These are phyloP conservation scores for Prorops nasuta DNA, from an alignment of 1,140 invertebrate species.

Conservation along the genomic window DNA sequence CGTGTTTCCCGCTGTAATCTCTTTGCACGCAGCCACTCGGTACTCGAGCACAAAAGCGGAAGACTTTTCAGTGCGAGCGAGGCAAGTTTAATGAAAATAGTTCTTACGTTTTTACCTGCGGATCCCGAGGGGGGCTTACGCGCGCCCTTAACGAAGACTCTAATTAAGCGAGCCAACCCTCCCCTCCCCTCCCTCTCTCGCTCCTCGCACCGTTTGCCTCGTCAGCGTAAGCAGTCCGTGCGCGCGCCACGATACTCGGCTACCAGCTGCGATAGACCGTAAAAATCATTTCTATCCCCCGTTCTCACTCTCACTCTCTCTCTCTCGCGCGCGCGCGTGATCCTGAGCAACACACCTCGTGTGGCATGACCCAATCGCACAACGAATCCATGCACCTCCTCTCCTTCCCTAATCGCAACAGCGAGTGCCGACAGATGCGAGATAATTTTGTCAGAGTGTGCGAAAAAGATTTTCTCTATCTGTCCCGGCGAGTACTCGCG, in stretches of 20 bases:
- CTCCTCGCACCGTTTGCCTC: neutral
- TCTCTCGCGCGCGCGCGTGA: too few relatives aligned
- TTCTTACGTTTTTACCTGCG: constrained; percentile 44
- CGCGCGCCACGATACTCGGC: too few relatives aligned
- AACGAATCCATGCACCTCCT: neutral
- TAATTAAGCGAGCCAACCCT: constrained; percentile 36
- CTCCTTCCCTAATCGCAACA: too few relatives aligned
- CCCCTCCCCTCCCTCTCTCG: neutral
- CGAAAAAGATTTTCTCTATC: too few relatives aligned
- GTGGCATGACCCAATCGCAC: neutral
- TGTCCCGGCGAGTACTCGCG: too few relatives aligned
- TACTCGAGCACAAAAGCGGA: constrained; percentile 26
- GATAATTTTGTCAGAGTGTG: too few relatives aligned
- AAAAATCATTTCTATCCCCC: too few relatives aligned
- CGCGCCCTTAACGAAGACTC: constrained; percentile 44
- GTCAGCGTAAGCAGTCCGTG: neutral
- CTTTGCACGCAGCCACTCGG: constrained; percentile 21
- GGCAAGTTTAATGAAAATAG: constrained; percentile 50
- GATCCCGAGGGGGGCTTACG: constrained; percentile 24
- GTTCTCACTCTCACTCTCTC: neutral
- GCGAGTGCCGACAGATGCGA: too few relatives aligned
- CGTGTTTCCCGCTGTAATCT: too few relatives aligned
- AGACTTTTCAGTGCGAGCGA: constrained; percentile 36
- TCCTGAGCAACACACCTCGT: neutral
- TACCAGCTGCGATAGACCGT: too few relatives aligned